Conservation (phyloP, 35 echinoderm and acorn worm genomes). For the Heliocidaris erythrogramma region DNA sequence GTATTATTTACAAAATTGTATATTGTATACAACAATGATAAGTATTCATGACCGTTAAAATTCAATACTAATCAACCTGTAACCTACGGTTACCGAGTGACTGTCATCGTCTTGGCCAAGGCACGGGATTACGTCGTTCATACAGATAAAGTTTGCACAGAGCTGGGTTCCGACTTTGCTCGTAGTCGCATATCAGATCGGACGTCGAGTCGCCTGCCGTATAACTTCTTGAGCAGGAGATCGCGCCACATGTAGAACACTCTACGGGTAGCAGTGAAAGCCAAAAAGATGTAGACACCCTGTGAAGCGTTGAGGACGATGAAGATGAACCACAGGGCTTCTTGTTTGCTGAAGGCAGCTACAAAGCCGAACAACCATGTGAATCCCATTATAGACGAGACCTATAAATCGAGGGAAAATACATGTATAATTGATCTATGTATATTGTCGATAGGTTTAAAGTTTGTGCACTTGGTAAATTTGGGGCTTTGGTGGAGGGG, state of each 20-base stretch:
- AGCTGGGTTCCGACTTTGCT: not conserved
- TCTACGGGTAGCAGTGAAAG: slow-evolving; percentile 21
- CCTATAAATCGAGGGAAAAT: not conserved
- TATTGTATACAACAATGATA: too few species aligned
- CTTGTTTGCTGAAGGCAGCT: not conserved
- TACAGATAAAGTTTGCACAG: not conserved
- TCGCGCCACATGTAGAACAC: slow-evolving; percentile 31
- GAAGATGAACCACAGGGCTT: slow-evolving; percentile 47
- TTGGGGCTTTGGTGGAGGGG: too few species aligned
- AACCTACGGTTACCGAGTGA: not conserved
- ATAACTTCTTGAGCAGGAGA: not conserved
- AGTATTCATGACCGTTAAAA: too few species aligned
- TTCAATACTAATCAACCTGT: too few species aligned
- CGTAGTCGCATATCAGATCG: not conserved
- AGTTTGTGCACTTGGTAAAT: too few species aligned
- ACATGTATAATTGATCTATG: too few species aligned
- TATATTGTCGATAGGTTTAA: too few species aligned
- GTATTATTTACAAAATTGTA: too few species aligned
- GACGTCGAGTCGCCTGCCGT: not conserved
- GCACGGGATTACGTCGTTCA: not conserved
- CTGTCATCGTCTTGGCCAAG: not conserved
- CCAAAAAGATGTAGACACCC: slow-evolving; percentile 48
- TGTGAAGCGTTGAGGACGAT: slow-evolving; percentile 47
- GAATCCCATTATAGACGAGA: slow-evolving; percentile 53
- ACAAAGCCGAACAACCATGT: slow-evolving; percentile 51